These are phyloP conservation scores for Eidolon dupreanum DNA, from an alignment of 2,797 vertebrate species.

Conservation along the genomic window DNA sequence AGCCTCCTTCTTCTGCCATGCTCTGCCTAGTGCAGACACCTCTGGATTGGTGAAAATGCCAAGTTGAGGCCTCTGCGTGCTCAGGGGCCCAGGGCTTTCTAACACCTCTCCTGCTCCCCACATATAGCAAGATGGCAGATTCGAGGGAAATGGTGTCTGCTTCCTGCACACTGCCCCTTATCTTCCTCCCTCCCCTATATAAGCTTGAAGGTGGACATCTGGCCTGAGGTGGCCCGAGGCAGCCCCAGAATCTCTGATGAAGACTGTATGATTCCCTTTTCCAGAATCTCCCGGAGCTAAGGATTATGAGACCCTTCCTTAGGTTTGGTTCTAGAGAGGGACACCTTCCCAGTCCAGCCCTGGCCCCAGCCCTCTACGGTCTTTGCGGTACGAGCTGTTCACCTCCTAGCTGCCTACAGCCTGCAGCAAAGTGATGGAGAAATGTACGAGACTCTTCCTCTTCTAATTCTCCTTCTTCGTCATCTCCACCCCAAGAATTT, in stretches of 20 bases:
- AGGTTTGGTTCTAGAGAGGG: background rate
- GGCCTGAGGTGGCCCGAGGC: background rate
- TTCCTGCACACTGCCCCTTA: background rate
- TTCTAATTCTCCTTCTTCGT: background rate
- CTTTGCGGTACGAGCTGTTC: background rate
- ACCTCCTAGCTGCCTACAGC: background rate
- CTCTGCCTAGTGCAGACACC: background rate
- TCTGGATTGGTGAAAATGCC: background rate
- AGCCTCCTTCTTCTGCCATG: background rate
- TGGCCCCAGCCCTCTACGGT: background rate
- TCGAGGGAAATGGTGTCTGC: background rate
- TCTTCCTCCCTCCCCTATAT: background rate
- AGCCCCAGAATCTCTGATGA: background rate
- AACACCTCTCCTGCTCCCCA: background rate
- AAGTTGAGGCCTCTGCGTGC: background rate
- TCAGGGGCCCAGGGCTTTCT: background rate
- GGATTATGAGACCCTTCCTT: background rate
- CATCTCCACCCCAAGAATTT: background rate
- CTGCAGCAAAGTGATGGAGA: background rate
- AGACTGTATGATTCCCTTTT: background rate
- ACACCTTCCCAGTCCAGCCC: background rate
- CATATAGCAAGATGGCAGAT: background rate
- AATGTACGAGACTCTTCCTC: background rate
- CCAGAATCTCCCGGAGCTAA: background rate
- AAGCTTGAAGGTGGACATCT: background rate